A percentile compares a stretch with the other conserved stretches of the same genome.
Evolutionary conservation across 2,797 vertebrate genomes (phyloP).

Genomic region (Lepidocolaptes lacrymiger): DNA sequence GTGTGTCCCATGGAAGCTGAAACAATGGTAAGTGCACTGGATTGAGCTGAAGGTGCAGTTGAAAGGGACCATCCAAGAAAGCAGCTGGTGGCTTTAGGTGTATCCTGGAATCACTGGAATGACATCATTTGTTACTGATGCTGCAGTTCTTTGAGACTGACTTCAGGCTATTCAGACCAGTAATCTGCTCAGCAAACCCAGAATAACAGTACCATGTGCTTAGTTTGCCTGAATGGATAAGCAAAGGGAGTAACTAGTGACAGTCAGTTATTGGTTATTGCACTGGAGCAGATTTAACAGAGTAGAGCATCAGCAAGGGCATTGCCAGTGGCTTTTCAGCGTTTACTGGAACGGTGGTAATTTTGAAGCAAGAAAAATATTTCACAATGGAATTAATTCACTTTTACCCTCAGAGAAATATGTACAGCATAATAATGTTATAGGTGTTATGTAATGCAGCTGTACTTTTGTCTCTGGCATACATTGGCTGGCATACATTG

Average conservation of each 20-base stretch:
- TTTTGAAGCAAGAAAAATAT: not conserved
- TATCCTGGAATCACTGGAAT: not conserved
- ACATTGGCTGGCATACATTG: not conserved
- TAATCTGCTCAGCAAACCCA: not conserved
- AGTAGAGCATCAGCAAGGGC: not conserved
- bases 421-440: not conserved
- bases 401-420: not conserved
- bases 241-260: not conserved
- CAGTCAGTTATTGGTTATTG: not conserved
- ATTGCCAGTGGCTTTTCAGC: not conserved
- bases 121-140: not conserved
- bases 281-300: not conserved
- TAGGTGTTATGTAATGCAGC: not conserved
- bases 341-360: not conserved
- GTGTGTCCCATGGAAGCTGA: not conserved
- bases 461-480: not conserved
- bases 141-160: not conserved
- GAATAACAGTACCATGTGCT: not conserved
- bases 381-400: not conserved
- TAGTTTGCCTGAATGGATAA: not conserved
- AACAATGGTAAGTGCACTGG: accelerated
- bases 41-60: not conserved
- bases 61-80: not conserved
- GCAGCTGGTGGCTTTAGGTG: not conserved
- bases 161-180: not conserved